These are phyloP conservation scores for Xenus cinereus DNA, from an alignment of 2,113 vertebrate species.

Conservation along the genomic window DNA sequence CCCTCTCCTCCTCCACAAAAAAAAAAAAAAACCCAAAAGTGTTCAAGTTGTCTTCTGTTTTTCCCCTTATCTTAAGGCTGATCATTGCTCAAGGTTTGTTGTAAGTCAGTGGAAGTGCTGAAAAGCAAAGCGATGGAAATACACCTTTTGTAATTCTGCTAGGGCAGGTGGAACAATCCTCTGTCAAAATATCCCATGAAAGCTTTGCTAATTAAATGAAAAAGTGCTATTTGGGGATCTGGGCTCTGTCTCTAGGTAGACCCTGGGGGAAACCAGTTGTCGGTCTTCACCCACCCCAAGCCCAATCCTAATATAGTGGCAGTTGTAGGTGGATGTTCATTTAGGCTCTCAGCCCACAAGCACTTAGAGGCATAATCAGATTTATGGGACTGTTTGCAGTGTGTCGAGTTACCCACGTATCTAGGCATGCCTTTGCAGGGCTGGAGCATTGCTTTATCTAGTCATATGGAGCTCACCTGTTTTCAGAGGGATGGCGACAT, in stretches of 20 bases:
- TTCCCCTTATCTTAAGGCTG: background rate
- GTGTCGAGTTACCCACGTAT: background rate
- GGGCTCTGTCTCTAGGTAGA: background rate
- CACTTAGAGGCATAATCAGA: background rate
- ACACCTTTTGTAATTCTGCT: background rate
- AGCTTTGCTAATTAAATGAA: background rate
- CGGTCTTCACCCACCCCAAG: background rate
- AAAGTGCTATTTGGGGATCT: background rate
- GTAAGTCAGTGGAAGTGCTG: conserved; percentile 14
- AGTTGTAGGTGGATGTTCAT: background rate
- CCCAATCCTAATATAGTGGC: background rate
- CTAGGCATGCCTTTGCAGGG: background rate
- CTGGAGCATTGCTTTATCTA: background rate
- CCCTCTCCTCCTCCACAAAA: background rate
- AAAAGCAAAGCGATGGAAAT: conserved; percentile 17
- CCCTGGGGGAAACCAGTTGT: background rate
- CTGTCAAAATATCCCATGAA: conserved; percentile 8
- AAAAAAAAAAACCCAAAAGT: background rate
- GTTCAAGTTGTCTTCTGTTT: background rate
- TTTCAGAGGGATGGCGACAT: background rate
- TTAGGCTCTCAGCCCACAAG: background rate
- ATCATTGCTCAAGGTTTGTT: background rate
- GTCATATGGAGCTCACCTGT: background rate
- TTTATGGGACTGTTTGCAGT: background rate
- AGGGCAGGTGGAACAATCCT: background rate